Evolutionary conservation across 2,888 invertebrate genomes (phyloP).

Genomic region (Callyntrura sp.): DNA sequence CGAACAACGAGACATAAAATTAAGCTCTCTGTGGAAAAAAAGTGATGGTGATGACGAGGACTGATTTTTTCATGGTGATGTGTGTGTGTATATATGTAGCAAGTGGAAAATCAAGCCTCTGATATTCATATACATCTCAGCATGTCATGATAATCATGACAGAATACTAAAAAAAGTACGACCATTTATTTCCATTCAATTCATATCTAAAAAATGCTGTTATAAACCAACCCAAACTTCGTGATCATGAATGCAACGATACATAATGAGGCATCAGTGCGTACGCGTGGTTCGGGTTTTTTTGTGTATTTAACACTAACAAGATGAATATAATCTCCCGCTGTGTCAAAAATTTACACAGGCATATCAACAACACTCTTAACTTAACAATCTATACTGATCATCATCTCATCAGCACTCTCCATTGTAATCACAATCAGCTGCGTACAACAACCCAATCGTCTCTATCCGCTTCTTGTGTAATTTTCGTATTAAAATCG

Average conservation of each 20-base stretch:
- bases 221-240: constrained; percentile 28
- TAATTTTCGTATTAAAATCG: constrained; percentile 58
- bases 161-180: constrained; percentile 15
- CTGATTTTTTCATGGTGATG: constrained; percentile 50
- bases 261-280: constrained; percentile 63
- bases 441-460: constrained; percentile 42
- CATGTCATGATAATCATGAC: constrained; percentile 20
- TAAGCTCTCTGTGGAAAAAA: background rate
- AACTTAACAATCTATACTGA: background rate
- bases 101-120: constrained; percentile 53
- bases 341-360: constrained; percentile 59
- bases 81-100: constrained; percentile 19
- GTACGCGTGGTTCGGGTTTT: constrained; percentile 27
- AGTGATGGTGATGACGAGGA: constrained; percentile 49
- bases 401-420: constrained; percentile 21
- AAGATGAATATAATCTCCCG: constrained; percentile 60
- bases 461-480: constrained; percentile 8
- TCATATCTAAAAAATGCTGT: background rate
- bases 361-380: constrained; percentile 7
- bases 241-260: constrained; percentile 70
- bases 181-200: background rate
- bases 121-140: constrained; percentile 38
- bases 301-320: constrained; percentile 55
- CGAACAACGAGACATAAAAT: background rate
- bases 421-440: background rate